Base-by-base conservation (phyloP, 2,113 vertebrate genomes). In the Mastomys natalensis region DNA sequence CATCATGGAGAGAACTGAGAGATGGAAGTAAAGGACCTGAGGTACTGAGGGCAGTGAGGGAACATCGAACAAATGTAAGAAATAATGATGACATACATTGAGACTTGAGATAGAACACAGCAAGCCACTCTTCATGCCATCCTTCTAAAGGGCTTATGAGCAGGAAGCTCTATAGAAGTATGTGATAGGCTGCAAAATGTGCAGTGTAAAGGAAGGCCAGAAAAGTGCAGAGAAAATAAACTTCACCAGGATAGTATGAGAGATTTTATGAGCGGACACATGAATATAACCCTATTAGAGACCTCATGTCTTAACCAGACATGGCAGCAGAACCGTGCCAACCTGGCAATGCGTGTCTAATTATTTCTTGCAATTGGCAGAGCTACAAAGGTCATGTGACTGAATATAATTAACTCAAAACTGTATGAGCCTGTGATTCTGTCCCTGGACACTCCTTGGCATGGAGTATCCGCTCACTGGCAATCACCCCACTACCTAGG, bases 331-430 rank as follows among this genome's bases (percentile, higher is more conserved):
- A 91, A 90, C 40, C 51, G 37, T 43, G 81, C 60, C 66, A 90
- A 53, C 45, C 80, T 86, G 8, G 24, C 34, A 85, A 5, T 55
- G 34, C 7, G 16, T 70, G 48, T 68, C 60, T 87, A 94, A 96
- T 88, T 89, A 87, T 91, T 95, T 88, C 76, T 94, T 90, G 90
- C 90, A 95, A 89, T 40, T 95, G 94, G 80, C 90, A 81, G 77
- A 94, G 66, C 70, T 73, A 90, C 22, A 94, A 90, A 95, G 55
- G 60, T 90, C 95, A 89, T 26, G 37, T 86, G 90, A 95, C n/a
- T 64, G 90, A 96, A 88, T 94, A 76, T 90, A 95, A 97, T 95
- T 95, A 97, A 91, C 76, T 8, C 87, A 97, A 91, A 87, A 31
- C 68, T 90, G 82, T n/a, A 3, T 0, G 51, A 87, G 87, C 48